phyloP scores from a whole-genome alignment of 2,113 vertebrate species.

The Lepisosteus osseus region DNA sequence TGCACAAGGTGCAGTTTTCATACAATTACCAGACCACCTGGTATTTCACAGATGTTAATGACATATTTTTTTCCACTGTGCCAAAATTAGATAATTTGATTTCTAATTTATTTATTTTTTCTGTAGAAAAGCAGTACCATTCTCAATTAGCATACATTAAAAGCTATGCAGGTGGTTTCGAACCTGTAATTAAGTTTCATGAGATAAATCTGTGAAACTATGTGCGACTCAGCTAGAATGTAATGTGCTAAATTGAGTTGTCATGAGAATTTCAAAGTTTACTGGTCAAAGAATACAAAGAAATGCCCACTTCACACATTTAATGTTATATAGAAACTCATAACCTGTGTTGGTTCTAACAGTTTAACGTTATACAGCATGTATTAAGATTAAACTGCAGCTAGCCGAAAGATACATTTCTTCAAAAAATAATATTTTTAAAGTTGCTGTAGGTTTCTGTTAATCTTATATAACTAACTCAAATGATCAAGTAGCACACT shows the following conservation, averaged over 20 bases:
- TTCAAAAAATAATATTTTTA: no score
- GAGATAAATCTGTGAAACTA: background rate
- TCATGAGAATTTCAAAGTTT: background rate
- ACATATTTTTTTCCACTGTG: background rate
- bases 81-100: slow-evolving; percentile 11
- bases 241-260: background rate
- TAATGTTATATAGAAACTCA: no score
- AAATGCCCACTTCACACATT: no score
- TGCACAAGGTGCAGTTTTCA: slow-evolving; percentile 10
- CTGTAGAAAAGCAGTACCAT: background rate
- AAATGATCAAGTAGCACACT: no score
- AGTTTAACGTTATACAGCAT: no score
- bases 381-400: no score
- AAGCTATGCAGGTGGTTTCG: background rate
- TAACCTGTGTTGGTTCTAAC: no score
- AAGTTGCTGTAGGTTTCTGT: no score
- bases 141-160: background rate
- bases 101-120: slow-evolving; percentile 8
- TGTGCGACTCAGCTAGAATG: background rate
- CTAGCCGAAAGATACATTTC: no score
- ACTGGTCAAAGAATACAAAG: no score
- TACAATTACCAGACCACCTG: slow-evolving; percentile 17
- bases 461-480: no score
- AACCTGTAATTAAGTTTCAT: slow-evolving; percentile 1
- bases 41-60: slow-evolving; percentile 15